Evolutionary conservation across 2,113 vertebrate genomes (phyloP).

Genomic region (Ovis aries): ARS-UI_Ramb_v3.0 NC_056055.1:153770001-153770500

Average conservation of each 20-base stretch:
- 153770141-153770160: background rate
- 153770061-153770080: background rate
- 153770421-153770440: background rate
- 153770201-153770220: conserved; percentile 16
- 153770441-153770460: background rate
- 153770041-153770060: background rate
- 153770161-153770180: background rate
- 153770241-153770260: background rate
- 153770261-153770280: background rate
- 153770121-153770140: background rate
- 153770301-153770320: background rate
- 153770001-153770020: background rate
- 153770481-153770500: background rate
- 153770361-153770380: background rate
- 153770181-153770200: background rate
- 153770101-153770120: background rate
- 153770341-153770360: background rate
- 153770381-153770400: background rate
- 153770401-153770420: background rate
- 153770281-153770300: background rate
- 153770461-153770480: background rate
- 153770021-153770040: background rate
- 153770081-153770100: background rate
- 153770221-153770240: background rate
- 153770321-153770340: background rate